Percentiles rank a stretch among this genome's conserved stretches.
These are phyloP conservation scores for Mustelus asterias DNA, from an alignment of 2,113 vertebrate genomes.

Conservation along the genomic window DNA sequence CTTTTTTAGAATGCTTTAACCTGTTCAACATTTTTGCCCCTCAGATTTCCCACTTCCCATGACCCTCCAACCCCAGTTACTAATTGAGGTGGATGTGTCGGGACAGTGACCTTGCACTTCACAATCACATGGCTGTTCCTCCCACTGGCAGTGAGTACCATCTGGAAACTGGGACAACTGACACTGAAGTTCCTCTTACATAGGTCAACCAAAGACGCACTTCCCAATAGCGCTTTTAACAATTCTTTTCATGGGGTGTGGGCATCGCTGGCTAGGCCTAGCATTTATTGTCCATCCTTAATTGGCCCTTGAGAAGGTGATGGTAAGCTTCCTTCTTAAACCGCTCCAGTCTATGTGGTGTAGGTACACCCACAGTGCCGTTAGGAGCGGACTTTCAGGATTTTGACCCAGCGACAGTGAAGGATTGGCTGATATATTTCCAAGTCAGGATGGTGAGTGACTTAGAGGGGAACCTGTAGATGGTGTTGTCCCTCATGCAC, in stretches of 20 bases:
- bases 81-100: neutral
- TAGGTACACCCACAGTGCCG: neutral
- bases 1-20: neutral
- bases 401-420: neutral
- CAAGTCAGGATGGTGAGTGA: neutral
- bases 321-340: neutral
- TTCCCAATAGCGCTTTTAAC: too few relatives aligned
- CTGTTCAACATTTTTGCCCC: neutral
- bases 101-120: neutral
- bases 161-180: neutral
- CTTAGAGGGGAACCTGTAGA: neutral
- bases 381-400: neutral
- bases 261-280: neutral
- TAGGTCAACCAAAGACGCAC: neutral
- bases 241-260: neutral
- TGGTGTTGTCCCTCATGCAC: neutral
- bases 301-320: neutral
- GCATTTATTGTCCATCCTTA: neutral
- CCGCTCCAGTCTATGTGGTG: neutral
- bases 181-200: neutral
- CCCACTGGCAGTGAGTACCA: neutral
- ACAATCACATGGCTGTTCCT: neutral
- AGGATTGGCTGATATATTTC: neutral
- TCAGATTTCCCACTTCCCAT: neutral
- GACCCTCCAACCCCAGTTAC: neutral